Evolutionary conservation across 2,797 vertebrate species (phyloP), one percentile per base, ranked within the genome.

Genomic region (Macroramphosus scolopax): DNA sequence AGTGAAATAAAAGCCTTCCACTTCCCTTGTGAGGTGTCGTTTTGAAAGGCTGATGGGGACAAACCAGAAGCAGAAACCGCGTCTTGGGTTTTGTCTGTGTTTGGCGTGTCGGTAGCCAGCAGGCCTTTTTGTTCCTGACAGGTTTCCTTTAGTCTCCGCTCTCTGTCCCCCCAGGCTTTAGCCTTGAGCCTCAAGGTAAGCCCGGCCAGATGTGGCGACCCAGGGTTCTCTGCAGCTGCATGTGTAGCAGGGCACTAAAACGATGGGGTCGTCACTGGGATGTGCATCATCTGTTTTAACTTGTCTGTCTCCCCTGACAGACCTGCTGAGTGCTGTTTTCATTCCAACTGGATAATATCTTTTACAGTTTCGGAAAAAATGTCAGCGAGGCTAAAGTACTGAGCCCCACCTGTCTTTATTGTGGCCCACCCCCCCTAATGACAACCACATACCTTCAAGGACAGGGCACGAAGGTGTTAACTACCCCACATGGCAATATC

Each of bases 361-460:
- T 87, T 89, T 85, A 87, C 85, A 87, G 86, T 89, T 88, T 83
- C n/a, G 1, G 69, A 72, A 61, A 78, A 88, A 82, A 82, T 87
- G 86, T 85, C 83, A 81, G 68, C 59, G 33, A 52, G 79, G 63
- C 68, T 37, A 51, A 62, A 71, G 65, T 40, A 1, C 53, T 32
- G 49, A 83, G 70, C 73, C 59, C 70, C 81, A 87, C 86, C 82
- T 85, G 83, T 76, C 65, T 72, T 66, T 18, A 42, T 61, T 74
- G 70, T 72, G 75, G 75, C 68, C 83, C 75, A 59, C 84, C 77
- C 75, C 48, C 62, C 51, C 47, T 87, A 85, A 89, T 85, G 83
- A 84, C 77, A 81, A 83, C 74, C 87, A 87, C 82, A 85, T 57
- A 80, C 48, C 56, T 63, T 75, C 35, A 69, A 68, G 77, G 69